Conservation (phyloP, 2,888 invertebrate genomes). For the Phortica magna region DNA sequence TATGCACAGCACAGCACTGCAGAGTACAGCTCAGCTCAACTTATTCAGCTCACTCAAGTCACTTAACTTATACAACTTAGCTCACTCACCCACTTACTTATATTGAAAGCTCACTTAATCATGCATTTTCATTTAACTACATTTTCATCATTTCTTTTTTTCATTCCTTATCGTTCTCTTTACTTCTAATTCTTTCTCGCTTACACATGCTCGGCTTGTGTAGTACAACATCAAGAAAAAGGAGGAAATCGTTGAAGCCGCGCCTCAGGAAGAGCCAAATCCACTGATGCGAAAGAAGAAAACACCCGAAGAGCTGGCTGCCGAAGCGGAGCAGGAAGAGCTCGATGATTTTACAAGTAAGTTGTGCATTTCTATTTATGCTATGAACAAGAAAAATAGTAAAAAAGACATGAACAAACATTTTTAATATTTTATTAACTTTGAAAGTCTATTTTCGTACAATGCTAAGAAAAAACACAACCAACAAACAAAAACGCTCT, state of each 20-base stretch:
- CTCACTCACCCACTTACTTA: slow-evolving; percentile 2
- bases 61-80: background rate
- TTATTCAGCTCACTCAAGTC: background rate
- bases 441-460: background rate
- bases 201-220: slow-evolving; percentile 59
- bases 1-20: background rate
- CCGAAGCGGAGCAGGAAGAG: slow-evolving; percentile 96
- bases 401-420: slow-evolving; percentile 13
- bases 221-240: slow-evolving; percentile 99
- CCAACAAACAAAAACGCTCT: background rate
- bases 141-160: background rate
- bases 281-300: slow-evolving; percentile 99
- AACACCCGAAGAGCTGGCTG: slow-evolving; percentile 97
- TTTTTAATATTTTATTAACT: slow-evolving; percentile 1
- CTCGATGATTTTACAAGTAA: slow-evolving; percentile 98
- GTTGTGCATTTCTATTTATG: slow-evolving; percentile 68
- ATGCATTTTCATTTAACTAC: slow-evolving; percentile 30
- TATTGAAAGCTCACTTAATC: slow-evolving; percentile 28
- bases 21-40: background rate
- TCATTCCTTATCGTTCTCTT: background rate
- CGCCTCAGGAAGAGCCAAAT: slow-evolving; percentile 92
- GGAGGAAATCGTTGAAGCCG: slow-evolving; percentile 92
- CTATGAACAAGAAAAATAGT: slow-evolving; percentile 47
- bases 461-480: slow-evolving; percentile 10
- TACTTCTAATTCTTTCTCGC: background rate